A percentile compares a stretch with the other conserved stretches of the same genome.
Evolutionary conservation across 2,113 vertebrate genomes (phyloP).

Genomic region (Dipodomys merriami): DNA sequence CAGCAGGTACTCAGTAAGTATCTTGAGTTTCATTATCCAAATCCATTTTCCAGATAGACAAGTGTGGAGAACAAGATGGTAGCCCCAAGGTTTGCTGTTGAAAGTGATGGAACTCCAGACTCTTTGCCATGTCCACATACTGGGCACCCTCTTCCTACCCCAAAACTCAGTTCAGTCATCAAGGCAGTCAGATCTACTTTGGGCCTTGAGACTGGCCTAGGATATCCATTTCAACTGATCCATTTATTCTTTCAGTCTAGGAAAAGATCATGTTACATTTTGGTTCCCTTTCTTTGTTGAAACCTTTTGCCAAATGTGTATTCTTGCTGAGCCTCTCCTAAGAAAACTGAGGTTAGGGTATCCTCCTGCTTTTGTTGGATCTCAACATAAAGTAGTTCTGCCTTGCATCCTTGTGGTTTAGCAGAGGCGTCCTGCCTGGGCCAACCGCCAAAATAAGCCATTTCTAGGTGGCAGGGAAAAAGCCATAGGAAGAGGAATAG

Average conservation of each 20-base stretch:
- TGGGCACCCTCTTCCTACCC: no score
- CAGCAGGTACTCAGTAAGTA: neutral
- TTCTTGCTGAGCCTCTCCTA: neutral
- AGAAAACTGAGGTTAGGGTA: neutral
- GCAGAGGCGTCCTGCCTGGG: neutral
- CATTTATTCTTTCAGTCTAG: neutral
- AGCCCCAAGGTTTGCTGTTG: neutral
- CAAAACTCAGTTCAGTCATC: neutral
- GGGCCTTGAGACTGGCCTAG: neutral
- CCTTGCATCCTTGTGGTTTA: neutral
- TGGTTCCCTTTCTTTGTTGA: neutral
- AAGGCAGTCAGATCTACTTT: neutral
- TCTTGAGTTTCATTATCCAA: neutral
- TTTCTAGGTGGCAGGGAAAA: neutral
- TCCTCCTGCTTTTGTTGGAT: neutral
- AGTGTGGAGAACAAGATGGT: neutral
- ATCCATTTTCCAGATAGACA: neutral
- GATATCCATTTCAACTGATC: neutral
- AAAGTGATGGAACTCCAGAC: neutral
- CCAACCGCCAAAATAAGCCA: neutral
- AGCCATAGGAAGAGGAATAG: neutral
- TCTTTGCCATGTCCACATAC: neutral
- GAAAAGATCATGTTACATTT: neutral
- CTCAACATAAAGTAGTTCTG: neutral
- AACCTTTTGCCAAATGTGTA: neutral